Evolutionary conservation across 2,797 vertebrate species (phyloP).

Genomic region (Aldrovandia affinis): DNA sequence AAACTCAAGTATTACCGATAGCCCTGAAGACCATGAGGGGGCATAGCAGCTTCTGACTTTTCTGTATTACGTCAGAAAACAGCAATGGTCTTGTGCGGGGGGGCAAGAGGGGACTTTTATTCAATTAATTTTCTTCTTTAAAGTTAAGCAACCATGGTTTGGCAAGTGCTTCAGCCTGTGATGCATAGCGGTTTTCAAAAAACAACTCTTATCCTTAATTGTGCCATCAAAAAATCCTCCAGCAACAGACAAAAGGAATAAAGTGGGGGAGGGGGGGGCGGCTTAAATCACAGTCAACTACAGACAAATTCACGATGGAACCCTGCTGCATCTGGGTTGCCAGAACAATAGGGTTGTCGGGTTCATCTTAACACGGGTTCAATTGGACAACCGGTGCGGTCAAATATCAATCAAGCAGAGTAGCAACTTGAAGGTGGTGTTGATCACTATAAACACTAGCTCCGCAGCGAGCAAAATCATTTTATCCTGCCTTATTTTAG

Average conservation of each 20-base stretch:
- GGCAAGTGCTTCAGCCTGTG: conserved; percentile 72
- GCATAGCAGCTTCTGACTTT: conserved; percentile 81
- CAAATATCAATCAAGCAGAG: neutral
- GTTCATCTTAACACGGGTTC: neutral
- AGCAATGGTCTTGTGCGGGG: conserved; percentile 74
- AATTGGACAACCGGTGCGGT: neutral
- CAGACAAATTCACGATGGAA: neutral
- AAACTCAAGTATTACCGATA: conserved; percentile 73
- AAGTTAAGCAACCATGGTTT: conserved; percentile 61
- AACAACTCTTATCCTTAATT: conserved; percentile 54
- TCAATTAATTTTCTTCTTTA: neutral
- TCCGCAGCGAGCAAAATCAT: neutral
- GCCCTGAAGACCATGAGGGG: conserved; percentile 79
- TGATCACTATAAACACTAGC: neutral
- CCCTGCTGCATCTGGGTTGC: neutral
- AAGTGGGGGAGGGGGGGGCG: conserved; percentile 15
- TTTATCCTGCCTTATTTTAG: neutral
- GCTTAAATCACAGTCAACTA: neutral
- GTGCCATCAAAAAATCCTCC: conserved; percentile 76
- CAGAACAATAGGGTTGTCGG: no score
- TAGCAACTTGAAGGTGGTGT: neutral
- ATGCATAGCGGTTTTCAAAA: conserved; percentile 79
- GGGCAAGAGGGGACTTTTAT: conserved; percentile 43
- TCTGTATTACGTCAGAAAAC: conserved; percentile 84
- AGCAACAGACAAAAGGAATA: conserved; percentile 55